Evolutionary conservation across 1,140 invertebrate genomes (phyloP).

Genomic region (Dryas iulia): DNA sequence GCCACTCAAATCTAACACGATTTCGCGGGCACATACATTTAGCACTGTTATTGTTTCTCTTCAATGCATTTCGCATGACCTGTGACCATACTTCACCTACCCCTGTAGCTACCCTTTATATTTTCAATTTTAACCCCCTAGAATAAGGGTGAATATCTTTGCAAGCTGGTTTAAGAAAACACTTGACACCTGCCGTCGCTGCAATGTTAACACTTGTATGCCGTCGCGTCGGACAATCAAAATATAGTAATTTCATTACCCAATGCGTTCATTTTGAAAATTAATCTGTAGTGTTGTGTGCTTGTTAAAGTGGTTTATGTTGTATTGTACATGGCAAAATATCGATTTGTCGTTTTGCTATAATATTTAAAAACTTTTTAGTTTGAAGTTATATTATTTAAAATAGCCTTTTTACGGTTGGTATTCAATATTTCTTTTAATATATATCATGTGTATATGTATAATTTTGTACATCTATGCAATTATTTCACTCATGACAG

Average conservation of each 20-base stretch:
- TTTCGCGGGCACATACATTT: slow-evolving; percentile 60
- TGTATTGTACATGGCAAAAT: background rate
- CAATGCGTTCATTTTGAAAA: slow-evolving; percentile 50
- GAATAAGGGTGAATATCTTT: slow-evolving; percentile 19
- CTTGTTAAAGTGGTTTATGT: background rate
- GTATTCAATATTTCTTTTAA: no score
- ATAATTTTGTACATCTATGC: no score
- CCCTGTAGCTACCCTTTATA: background rate
- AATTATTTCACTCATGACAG: no score
- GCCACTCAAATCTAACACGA: slow-evolving; percentile 49
- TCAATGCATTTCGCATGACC: slow-evolving; percentile 56
- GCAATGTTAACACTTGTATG: slow-evolving; percentile 66
- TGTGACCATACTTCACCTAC: no score
- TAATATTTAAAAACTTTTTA: background rate
- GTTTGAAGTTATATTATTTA: no score
- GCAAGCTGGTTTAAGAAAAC: slow-evolving; percentile 52
- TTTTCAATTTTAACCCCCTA: slow-evolving; percentile 29
- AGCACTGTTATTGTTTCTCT: slow-evolving; percentile 60
- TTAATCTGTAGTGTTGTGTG: slow-evolving; percentile 19
- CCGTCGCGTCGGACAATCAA: slow-evolving; percentile 62
- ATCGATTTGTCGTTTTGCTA: background rate
- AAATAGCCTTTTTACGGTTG: no score
- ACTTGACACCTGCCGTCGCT: slow-evolving; percentile 67
- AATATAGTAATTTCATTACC: slow-evolving; percentile 70
- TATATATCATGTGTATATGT: no score